Percentiles rank a stretch among this genome's conserved stretches.
Conservation (phyloP, 2,113 vertebrate species). For the Vicugna pacos region DNA sequence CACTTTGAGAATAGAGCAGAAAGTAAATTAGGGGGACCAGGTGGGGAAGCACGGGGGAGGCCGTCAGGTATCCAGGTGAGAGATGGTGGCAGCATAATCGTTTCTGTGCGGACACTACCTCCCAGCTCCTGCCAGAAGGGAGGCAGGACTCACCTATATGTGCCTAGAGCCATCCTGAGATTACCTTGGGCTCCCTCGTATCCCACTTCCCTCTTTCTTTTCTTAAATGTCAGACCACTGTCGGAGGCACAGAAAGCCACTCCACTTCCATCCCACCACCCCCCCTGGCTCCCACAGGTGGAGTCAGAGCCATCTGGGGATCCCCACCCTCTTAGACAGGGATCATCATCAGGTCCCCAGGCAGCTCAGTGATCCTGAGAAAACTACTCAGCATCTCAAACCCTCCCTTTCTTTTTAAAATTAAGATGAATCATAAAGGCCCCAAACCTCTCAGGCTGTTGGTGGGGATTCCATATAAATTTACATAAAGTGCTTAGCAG, state of each 20-base stretch:
- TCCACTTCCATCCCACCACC: too few species aligned
- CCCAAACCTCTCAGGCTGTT: background rate
- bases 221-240: background rate
- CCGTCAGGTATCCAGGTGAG: background rate
- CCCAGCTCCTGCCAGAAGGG: background rate
- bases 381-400: background rate
- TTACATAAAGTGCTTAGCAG: background rate
- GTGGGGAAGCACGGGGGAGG: background rate
- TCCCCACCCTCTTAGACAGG: background rate
- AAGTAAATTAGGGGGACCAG: background rate
- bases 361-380: background rate
- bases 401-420: background rate
- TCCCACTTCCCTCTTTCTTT: background rate
- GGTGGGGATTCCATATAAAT: background rate
- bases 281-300: fast-evolving
- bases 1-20: background rate
- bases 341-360: background rate
- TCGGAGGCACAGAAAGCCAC: background rate
- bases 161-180: background rate
- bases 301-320: background rate
- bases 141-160: background rate
- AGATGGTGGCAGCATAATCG: fast-evolving
- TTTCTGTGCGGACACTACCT: fast-evolving
- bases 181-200: background rate
- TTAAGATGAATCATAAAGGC: background rate